Evolutionary conservation across 2,113 vertebrate genomes (phyloP).

Genomic region (Lucifuga dentata): DNA sequence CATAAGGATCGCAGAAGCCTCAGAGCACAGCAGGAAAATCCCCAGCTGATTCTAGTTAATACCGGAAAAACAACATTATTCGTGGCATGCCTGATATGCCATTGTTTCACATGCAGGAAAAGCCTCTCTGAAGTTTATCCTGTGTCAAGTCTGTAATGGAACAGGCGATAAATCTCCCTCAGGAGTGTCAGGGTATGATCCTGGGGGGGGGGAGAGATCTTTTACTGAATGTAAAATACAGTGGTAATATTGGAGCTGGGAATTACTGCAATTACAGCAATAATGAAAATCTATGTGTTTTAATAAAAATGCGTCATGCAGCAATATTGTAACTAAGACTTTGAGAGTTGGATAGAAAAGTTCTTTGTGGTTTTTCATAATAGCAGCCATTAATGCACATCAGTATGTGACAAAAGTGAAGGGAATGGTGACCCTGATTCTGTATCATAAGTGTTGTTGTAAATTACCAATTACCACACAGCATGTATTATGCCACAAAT

Average conservation of each 20-base stretch:
- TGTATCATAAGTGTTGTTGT: slow-evolving; percentile 29
- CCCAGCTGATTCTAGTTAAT: slow-evolving; percentile 71
- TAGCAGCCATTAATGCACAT: neutral
- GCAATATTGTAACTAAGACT: slow-evolving; percentile 3
- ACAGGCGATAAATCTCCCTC: slow-evolving; percentile 56
- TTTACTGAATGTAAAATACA: slow-evolving; percentile 45
- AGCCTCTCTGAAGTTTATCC: slow-evolving; percentile 61
- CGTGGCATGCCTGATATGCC: slow-evolving; percentile 45
- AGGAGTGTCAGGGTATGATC: slow-evolving; percentile 40
- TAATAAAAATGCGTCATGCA: slow-evolving; percentile 34
- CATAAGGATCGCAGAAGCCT: slow-evolving; percentile 40
- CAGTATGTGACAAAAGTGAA: neutral
- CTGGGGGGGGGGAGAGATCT: neutral
- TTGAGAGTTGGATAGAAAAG: neutral
- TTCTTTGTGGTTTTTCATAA: slow-evolving; percentile 1
- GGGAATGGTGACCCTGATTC: slow-evolving; percentile 10
- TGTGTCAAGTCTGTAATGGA: slow-evolving; percentile 58
- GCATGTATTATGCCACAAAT: slow-evolving; percentile 29
- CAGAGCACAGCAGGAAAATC: slow-evolving; percentile 49
- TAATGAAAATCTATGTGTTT: slow-evolving; percentile 57
- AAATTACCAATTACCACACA: slow-evolving; percentile 47
- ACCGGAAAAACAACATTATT: slow-evolving; percentile 59
- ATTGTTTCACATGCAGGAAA: slow-evolving; percentile 56
- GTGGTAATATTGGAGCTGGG: slow-evolving; percentile 31
- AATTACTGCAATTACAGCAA: slow-evolving; percentile 13